Evolutionary conservation across 2,113 vertebrate genomes (phyloP).

Genomic region (Corythoichthys intestinalis): DNA sequence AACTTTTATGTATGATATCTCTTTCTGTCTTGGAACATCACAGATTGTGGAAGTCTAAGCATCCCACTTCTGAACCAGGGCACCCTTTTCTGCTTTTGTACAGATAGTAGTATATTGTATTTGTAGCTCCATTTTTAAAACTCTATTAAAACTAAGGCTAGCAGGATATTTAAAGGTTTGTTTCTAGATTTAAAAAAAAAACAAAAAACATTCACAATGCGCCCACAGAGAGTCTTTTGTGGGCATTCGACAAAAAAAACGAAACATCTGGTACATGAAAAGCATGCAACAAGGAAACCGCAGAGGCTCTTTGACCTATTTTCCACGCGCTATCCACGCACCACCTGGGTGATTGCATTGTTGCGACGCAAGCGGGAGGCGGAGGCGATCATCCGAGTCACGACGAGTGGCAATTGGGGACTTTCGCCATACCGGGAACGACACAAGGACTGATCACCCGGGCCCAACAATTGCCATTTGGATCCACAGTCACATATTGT

Average conservation of each 20-base stretch:
- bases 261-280: background rate
- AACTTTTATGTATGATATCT: no score
- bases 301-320: conserved; percentile 3
- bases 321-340: background rate
- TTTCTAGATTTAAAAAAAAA: background rate
- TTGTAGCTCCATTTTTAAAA: no score
- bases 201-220: background rate
- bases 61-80: background rate
- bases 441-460: background rate
- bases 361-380: background rate
- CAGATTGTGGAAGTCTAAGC: no score
- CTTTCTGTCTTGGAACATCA: no score
- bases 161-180: background rate
- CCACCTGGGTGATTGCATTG: conserved; percentile 1
- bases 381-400: background rate
- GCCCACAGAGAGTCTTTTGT: background rate
- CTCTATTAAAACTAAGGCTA: background rate
- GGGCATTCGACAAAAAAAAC: background rate
- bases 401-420: background rate
- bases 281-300: background rate
- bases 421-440: background rate
- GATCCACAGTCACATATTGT: background rate
- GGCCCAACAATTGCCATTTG: background rate
- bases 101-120: background rate
- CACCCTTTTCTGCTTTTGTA: background rate